Evolutionary conservation across 2,113 vertebrate species (phyloP), one percentile per base, ranked within the genome.

Genomic region (Rhineura floridana): DNA sequence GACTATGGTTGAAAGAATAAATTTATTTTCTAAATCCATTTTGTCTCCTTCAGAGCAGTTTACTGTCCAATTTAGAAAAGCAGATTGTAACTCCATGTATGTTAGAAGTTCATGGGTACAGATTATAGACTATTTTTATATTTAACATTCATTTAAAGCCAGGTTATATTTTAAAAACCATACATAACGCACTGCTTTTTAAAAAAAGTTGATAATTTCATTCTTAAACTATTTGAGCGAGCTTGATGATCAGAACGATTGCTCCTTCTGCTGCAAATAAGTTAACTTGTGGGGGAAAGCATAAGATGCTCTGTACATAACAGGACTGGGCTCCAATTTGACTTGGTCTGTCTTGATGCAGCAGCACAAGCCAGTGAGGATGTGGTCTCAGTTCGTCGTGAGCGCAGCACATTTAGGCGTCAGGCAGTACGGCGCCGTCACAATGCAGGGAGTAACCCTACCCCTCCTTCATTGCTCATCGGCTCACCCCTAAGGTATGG

Each of bases 391-490:
- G 99, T 99, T 95, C 98, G 98, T 83, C 98, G 98, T 83, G 98
- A 99, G 95, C 98, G 99, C 97, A 99, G 99, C 97, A 99, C 99
- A 92, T 99, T 99, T 97, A 99, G 99, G 94, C 98, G 99, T 94
- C 99, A 99, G 97, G 99, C 99, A 63, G 98, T 99, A 83, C 98
- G 99, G 93, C 98, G 99, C 96, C 98, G 99, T 92, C 99, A 99
- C 98, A 99, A 99, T 96, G 98, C 99, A 93, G 99, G 99, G 96
- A 99, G 98, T 97, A 99, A 99, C 97, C 98, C 98, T 95, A 98
- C 98, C 95, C 99, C 99, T 95, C 98, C 98, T 95, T 96, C 98
- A 94, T 99, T 99, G 94, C 98, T 99, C 97, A 98, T 99, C 96
- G 99, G 98, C 98, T 99, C 99, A 93, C 98, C 98, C 95, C 98